A percentile compares a stretch with the other conserved stretches of the same genome.
phyloP scores from a whole-genome alignment of 37 sponge, comb jelly and placozoan species.

The Mnemiopsis leidyi region DNA sequence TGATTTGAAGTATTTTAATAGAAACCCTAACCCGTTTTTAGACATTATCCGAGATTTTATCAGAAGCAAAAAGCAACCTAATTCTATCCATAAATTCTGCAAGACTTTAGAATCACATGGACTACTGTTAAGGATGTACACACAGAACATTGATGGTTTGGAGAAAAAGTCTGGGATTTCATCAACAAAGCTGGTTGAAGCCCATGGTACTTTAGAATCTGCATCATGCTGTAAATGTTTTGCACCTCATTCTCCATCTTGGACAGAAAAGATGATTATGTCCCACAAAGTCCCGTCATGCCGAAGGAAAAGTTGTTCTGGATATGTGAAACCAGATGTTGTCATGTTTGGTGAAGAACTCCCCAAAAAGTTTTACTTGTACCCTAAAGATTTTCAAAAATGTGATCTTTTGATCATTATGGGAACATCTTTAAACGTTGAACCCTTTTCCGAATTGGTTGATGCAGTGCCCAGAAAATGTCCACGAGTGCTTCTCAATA shows the following conservation, averaged over 20 bases:
- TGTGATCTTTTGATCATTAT: conserved; percentile 91
- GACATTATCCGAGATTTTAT: conserved; percentile 80
- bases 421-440: conserved; percentile 93
- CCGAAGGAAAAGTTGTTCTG: conserved; percentile 55
- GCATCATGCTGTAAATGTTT: conserved; percentile 84
- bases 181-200: conserved; percentile 80
- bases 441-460: conserved; percentile 88
- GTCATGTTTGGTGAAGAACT: conserved; percentile 96
- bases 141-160: conserved; percentile 95
- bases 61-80: conserved; percentile 78
- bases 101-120: conserved; percentile 80
- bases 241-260: conserved; percentile 59
- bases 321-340: conserved; percentile 89
- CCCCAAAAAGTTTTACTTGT: conserved; percentile 83
- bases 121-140: conserved; percentile 84
- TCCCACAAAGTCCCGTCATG: conserved; percentile 3
- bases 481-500: conserved; percentile 85
- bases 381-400: conserved; percentile 72
- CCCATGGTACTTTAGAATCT: conserved; percentile 89
- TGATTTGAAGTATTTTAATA: conserved; percentile 80
- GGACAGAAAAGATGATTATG: conserved; percentile 54
- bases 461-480: conserved; percentile 66
- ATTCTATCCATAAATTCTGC: conserved; percentile 77
- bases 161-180: conserved; percentile 75
- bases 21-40: conserved; percentile 84